Evolutionary conservation across 2,888 invertebrate genomes (phyloP).

Genomic region (Dione juno): DNA sequence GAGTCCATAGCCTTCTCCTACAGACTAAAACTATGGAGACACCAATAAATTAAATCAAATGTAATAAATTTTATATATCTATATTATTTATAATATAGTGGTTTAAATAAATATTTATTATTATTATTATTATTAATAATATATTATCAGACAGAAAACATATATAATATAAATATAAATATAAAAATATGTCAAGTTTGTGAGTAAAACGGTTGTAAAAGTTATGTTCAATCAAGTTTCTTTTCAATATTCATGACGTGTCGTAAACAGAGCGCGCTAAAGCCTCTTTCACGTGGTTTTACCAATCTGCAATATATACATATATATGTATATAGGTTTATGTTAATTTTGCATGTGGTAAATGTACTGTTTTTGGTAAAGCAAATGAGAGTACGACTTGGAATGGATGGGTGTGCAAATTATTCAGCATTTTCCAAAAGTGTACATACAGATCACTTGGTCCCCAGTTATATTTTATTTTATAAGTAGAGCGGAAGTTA

Average conservation of each 20-base stretch:
- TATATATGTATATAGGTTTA: background rate
- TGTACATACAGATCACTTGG: too few relatives aligned
- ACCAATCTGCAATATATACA: background rate
- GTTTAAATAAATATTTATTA: too few relatives aligned
- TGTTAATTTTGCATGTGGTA: conserved; percentile 9
- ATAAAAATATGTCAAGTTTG: conserved; percentile 18
- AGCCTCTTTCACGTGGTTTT: conserved; percentile 17
- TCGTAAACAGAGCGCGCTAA: conserved; percentile 23
- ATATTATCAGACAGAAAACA: background rate
- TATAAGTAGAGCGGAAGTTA: too few relatives aligned
- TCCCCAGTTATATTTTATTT: too few relatives aligned
- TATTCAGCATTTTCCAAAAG: too few relatives aligned
- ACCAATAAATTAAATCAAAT: too few relatives aligned
- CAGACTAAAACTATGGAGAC: too few relatives aligned
- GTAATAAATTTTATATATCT: too few relatives aligned
- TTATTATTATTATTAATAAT: background rate
- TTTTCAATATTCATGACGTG: conserved; percentile 33
- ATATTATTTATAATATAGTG: too few relatives aligned
- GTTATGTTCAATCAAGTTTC: conserved; percentile 35
- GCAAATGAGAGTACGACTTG: background rate
- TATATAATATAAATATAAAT: background rate
- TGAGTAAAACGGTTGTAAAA: conserved; percentile 29
- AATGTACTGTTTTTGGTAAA: background rate
- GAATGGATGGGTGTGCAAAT: background rate
- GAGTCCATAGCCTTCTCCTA: too few relatives aligned